A percentile compares a stretch with the other conserved stretches of the same genome.
These are phyloP conservation scores for Strigamia crassipes DNA, from an alignment of 2,888 invertebrate species.

Conservation along the genomic window DNA sequence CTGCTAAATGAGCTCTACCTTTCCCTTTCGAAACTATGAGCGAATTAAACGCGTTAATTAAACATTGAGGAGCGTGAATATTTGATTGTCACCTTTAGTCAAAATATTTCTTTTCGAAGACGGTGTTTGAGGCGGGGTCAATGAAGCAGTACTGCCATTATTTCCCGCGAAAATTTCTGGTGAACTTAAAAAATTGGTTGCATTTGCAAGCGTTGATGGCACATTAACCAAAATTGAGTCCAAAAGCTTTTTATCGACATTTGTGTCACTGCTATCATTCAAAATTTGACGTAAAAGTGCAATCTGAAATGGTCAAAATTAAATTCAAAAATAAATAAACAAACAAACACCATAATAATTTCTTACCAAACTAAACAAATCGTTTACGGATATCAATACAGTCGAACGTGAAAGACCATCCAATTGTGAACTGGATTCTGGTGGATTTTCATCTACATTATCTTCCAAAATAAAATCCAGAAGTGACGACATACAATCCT, in stretches of 20 bases:
- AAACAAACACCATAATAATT: neutral
- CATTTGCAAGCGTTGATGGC: slow-evolving; percentile 53
- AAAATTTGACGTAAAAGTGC: slow-evolving; percentile 57
- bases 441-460: slow-evolving; percentile 55
- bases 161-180: slow-evolving; percentile 46
- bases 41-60: neutral
- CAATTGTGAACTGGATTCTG: slow-evolving; percentile 60
- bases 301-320: slow-evolving; percentile 55
- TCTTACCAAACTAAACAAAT: slow-evolving; percentile 68
- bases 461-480: slow-evolving; percentile 72
- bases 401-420: slow-evolving; percentile 69
- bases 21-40: neutral
- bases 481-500: slow-evolving; percentile 75
- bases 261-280: slow-evolving; percentile 54
- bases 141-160: slow-evolving; percentile 48
- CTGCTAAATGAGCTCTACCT: neutral
- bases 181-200: slow-evolving; percentile 46
- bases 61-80: neutral
- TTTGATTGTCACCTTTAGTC: slow-evolving; percentile 49
- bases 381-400: slow-evolving; percentile 70
- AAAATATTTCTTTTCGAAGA: slow-evolving; percentile 55
- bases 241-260: slow-evolving; percentile 58
- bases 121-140: slow-evolving; percentile 55
- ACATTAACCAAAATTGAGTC: slow-evolving; percentile 58
- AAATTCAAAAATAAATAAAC: neutral